Evolutionary conservation across 2,113 vertebrate genomes (phyloP).

Genomic region (Pomatostomus ruficeps): DNA sequence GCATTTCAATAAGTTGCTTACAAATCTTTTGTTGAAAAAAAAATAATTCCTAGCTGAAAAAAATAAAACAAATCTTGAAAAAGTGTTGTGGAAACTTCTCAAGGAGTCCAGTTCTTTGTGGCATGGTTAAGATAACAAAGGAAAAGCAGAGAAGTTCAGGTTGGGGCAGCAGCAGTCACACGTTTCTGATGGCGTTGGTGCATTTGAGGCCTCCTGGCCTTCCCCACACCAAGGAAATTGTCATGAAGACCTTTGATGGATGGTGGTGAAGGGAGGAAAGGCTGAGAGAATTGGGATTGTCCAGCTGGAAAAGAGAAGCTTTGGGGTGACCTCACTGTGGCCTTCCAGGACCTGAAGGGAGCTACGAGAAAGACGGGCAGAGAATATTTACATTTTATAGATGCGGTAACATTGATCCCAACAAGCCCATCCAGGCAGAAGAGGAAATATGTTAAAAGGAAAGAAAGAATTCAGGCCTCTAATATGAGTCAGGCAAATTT

Average conservation of each 20-base stretch:
- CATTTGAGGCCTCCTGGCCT: not conserved
- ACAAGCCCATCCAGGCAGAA: not conserved
- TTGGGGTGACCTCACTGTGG: not conserved
- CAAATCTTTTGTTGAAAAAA: not conserved
- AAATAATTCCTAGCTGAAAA: not conserved
- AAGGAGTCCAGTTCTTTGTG: not conserved
- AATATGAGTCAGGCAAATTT: not conserved
- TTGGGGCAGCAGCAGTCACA: not conserved
- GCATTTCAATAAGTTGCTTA: not conserved
- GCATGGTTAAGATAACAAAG: not conserved
- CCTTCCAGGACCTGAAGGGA: not conserved
- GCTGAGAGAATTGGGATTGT: not conserved
- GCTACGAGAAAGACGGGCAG: too few species aligned
- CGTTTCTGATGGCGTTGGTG: not conserved
- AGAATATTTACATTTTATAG: not conserved
- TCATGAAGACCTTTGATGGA: not conserved
- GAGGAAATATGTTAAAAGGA: not conserved
- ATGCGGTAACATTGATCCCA: not conserved
- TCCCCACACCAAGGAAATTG: not conserved
- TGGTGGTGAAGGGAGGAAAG: not conserved
- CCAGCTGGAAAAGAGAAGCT: not conserved
- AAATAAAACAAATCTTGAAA: not conserved
- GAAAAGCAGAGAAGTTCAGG: not conserved
- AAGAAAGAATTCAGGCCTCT: not conserved
- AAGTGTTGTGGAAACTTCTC: not conserved